A percentile compares a stretch with the other conserved stretches of the same genome.
These are phyloP conservation scores for Bombyx mandarina DNA, from an alignment of 1,140 invertebrate species.

Conservation along the genomic window DNA sequence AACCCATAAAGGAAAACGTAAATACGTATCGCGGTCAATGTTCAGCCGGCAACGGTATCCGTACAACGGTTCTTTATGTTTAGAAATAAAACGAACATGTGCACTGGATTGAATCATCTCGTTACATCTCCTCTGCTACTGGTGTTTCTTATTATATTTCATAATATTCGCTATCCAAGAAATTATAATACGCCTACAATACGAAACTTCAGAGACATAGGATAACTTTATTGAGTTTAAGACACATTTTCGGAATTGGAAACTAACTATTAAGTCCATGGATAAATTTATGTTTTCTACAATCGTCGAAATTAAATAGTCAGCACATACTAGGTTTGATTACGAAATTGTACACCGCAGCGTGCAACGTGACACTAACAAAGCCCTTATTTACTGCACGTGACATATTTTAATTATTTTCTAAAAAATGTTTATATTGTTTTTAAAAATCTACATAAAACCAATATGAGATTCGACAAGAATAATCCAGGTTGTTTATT, in stretches of 20 bases:
- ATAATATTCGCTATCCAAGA: constrained; percentile 6
- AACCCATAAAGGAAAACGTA: constrained; percentile 39
- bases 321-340: constrained; percentile 36
- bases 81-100: constrained; percentile 48
- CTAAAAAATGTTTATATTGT: no score
- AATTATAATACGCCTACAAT: no score
- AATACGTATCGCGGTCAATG: constrained; percentile 52
- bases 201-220: no score
- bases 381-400: constrained; percentile 9
- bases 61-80: constrained; percentile 61
- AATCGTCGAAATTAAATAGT: constrained; percentile 5
- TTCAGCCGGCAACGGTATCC: constrained; percentile 42
- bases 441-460: no score
- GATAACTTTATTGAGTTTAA: no score
- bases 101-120: constrained; percentile 55
- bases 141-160: constrained; percentile 38
- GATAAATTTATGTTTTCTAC: no score
- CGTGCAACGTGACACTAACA: constrained; percentile 42
- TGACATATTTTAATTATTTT: no score
- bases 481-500: no score
- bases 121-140: constrained; percentile 33
- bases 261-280: no score
- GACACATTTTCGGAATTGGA: no score
- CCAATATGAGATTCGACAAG: no score
- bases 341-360: constrained; percentile 51